Percentiles rank a stretch among this genome's conserved stretches.
Evolutionary conservation across 1,140 invertebrate species (phyloP).

Genomic region (Xylocopa sonorina): DNA sequence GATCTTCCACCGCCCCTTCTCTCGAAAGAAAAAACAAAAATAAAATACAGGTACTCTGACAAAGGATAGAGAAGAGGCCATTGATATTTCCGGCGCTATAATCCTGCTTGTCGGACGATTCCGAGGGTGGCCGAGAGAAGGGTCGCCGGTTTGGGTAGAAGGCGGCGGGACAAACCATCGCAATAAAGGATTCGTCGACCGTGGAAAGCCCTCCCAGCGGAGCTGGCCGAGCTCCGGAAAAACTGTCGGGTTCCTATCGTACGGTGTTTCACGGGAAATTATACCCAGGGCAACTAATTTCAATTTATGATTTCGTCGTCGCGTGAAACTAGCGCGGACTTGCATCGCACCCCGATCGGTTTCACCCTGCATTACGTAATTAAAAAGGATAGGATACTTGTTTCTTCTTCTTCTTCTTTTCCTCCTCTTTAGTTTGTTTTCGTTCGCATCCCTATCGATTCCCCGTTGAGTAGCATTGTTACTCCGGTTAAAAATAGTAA

Average conservation of each 20-base stretch:
- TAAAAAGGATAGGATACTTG: too few relatives aligned
- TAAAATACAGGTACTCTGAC: slow-evolving; percentile 15
- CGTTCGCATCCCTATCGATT: background rate
- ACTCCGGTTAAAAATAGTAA: background rate
- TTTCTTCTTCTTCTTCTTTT: too few relatives aligned
- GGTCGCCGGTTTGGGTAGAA: slow-evolving; percentile 25
- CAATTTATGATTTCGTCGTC: slow-evolving; percentile 38
- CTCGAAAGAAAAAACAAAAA: background rate
- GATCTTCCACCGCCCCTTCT: too few relatives aligned
- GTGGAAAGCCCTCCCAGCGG: slow-evolving; percentile 56
- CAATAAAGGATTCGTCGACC: slow-evolving; percentile 70
- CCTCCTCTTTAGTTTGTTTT: too few relatives aligned
- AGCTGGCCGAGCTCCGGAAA: slow-evolving; percentile 17
- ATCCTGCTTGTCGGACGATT: slow-evolving; percentile 54
- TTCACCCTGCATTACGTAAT: slow-evolving; percentile 13
- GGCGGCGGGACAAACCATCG: slow-evolving; percentile 40
- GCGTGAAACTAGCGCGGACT: background rate
- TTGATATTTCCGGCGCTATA: slow-evolving; percentile 61
- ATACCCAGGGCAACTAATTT: slow-evolving; percentile 38
- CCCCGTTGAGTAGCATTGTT: too few relatives aligned
- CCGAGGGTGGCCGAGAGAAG: slow-evolving; percentile 16
- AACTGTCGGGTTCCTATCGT: slow-evolving; percentile 20
- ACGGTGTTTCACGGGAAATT: slow-evolving; percentile 2
- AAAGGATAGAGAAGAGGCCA: slow-evolving; percentile 42
- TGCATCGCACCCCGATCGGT: background rate